Conservation (phyloP, 1,140 invertebrate species). For the Drosophila bocqueti region DNA sequence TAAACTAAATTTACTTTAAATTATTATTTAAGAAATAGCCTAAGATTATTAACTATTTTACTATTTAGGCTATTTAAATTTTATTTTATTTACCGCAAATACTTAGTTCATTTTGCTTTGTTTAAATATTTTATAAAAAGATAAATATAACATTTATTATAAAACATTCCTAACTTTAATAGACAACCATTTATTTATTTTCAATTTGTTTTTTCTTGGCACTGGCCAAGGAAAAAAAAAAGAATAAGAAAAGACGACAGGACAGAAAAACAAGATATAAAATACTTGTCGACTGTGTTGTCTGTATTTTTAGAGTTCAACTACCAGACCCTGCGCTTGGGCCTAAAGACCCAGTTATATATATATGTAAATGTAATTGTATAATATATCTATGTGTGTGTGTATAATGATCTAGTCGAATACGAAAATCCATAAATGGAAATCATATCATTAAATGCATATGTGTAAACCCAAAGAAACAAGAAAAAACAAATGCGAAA, state of each 20-base stretch:
- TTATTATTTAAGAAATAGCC: too few relatives aligned
- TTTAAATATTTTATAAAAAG: too few relatives aligned
- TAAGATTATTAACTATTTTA: background rate
- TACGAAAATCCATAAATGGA: conserved; percentile 54
- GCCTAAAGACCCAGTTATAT: conserved; percentile 60
- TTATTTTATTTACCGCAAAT: background rate
- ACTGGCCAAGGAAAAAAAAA: conserved; percentile 16
- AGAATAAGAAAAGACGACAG: conserved; percentile 11
- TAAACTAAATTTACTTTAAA: background rate
- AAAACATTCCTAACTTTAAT: background rate
- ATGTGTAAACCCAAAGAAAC: conserved; percentile 48
- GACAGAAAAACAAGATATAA: conserved; percentile 23
- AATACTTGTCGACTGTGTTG: conserved; percentile 47
- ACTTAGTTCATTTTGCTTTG: background rate
- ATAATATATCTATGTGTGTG: conserved; percentile 49
- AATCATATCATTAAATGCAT: conserved; percentile 78
- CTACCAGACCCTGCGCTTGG: conserved; percentile 54
- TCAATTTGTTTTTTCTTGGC: background rate
- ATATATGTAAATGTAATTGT: conserved; percentile 42
- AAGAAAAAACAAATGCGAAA: conserved; percentile 45
- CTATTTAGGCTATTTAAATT: background rate
- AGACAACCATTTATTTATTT: background rate
- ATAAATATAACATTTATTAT: too few relatives aligned
- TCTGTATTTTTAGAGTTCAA: conserved; percentile 74
- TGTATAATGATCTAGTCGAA: conserved; percentile 59